Base-by-base conservation (phyloP, 2,797 vertebrate species). In the Lithobates pipiens region DNA sequence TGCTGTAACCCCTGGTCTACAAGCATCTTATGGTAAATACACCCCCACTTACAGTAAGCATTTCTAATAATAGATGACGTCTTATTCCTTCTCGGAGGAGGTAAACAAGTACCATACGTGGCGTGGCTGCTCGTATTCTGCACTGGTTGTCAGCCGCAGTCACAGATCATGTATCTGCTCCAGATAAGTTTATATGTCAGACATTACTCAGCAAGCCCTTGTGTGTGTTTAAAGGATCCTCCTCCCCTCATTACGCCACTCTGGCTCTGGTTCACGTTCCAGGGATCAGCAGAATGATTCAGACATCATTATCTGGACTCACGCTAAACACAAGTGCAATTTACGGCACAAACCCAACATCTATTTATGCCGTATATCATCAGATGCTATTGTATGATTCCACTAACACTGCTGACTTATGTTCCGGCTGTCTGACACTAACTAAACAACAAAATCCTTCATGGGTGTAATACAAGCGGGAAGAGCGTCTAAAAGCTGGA, bases 351-450 rank as follows among this genome's bases (percentile, higher is more conserved):
- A n/a, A 23, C n/a, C 44, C 23, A 23, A 71, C 23, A 36, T 46
- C 21, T 86, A 86, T 86, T 82, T 86, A 86, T 81, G 39, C 29
- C 25, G 72, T 86, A 67, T 18, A 82, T 86, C 44, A 82, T 78
- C 57, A 5, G n/a, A 23, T 57, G 23, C 67, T 61, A 68, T 50
- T 54, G 18, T 68, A 50, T 34, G 21, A 80, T 85, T 25, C 46
- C 39, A 10, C 69, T 77, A 78, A 72, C 73, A 76, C 10, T 27
- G 3, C 50, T 75, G 39, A 32, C 61, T 8, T 27, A 68, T 79
- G 18, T 80, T 46, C 36, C 23, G 21, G 23, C 57, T 36, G 34
- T 34, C 3, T 50, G 11, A 44, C 68, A 50, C 54, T 65, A 39
- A 50, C 68, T 67, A 79, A 75, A 61, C 76, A 74, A 36, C 15